phyloP scores from a whole-genome alignment of 2,888 invertebrate genomes.

The Baronia brevicornis region DNA sequence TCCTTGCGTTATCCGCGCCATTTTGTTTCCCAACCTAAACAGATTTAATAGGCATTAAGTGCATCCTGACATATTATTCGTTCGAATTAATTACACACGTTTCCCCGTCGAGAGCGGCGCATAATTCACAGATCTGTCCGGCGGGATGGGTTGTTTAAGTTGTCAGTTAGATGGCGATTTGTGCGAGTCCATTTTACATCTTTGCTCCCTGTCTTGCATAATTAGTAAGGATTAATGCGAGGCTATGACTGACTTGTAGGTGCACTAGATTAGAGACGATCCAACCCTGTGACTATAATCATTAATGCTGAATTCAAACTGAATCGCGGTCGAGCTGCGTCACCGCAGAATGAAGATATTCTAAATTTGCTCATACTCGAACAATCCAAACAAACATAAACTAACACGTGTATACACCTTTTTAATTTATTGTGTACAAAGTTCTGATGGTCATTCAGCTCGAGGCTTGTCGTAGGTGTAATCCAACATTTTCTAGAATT shows the following conservation, averaged over 20 bases:
- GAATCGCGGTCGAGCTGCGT: too few species aligned
- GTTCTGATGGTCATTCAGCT: too few species aligned
- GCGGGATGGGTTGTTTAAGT: slow-evolving; percentile 66
- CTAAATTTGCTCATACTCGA: too few species aligned
- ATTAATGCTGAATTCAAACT: slow-evolving; percentile 8
- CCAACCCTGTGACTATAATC: background rate
- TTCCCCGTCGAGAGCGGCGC: slow-evolving; percentile 53
- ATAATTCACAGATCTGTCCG: slow-evolving; percentile 70
- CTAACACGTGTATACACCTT: too few species aligned
- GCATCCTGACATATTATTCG: slow-evolving; percentile 68
- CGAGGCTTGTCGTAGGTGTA: too few species aligned
- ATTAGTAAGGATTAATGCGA: slow-evolving; percentile 71
- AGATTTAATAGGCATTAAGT: slow-evolving; percentile 68
- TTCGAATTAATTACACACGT: slow-evolving; percentile 65
- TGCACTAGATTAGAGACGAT: slow-evolving; percentile 41
- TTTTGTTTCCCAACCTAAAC: slow-evolving; percentile 40
- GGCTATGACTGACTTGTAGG: slow-evolving; percentile 63
- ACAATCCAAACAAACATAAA: too few species aligned
- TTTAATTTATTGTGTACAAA: too few species aligned
- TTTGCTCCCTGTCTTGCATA: slow-evolving; percentile 68
- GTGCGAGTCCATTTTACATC: slow-evolving; percentile 69
- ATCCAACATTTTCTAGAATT: too few species aligned
- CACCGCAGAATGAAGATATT: too few species aligned
- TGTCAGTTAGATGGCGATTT: slow-evolving; percentile 70
- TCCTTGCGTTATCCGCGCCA: slow-evolving; percentile 27